Conservation (phyloP, 2,888 invertebrate genomes). For the Caenorhabditis becei region DNA sequence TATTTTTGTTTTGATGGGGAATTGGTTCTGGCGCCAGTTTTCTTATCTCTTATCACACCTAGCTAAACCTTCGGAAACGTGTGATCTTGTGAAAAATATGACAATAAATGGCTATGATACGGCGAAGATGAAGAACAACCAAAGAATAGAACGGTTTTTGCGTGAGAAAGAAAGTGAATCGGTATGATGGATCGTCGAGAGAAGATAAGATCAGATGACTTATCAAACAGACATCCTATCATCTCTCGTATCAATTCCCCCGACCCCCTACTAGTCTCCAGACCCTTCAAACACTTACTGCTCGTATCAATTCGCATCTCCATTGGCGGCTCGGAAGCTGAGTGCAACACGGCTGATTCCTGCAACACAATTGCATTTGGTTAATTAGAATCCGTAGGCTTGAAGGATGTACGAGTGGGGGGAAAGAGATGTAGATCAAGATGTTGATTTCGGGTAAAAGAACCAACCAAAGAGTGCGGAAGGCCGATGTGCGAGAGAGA, state of each 20-base stretch:
- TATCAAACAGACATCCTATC: slow-evolving; percentile 21
- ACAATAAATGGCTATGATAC: slow-evolving; percentile 6
- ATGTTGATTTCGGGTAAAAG: slow-evolving; percentile 16
- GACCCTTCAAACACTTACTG: slow-evolving; percentile 84
- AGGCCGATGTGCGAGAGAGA: slow-evolving; percentile 53
- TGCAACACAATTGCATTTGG: slow-evolving; percentile 85
- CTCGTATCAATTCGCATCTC: slow-evolving; percentile 87
- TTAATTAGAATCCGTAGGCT: slow-evolving; percentile 46
- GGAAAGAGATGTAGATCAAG: slow-evolving; percentile 8
- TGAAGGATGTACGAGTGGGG: neutral
- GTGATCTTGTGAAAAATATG: slow-evolving; percentile 31
- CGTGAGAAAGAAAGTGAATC: slow-evolving; percentile 36
- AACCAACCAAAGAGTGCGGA: slow-evolving; percentile 54
- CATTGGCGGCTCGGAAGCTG: slow-evolving; percentile 54
- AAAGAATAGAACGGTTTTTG: slow-evolving; percentile 57
- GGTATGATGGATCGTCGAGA: slow-evolving; percentile 23
- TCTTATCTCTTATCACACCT: neutral
- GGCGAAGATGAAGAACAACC: slow-evolving; percentile 39
- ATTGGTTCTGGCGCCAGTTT: neutral
- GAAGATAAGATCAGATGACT: slow-evolving; percentile 38
- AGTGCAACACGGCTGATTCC: slow-evolving; percentile 82
- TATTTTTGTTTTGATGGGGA: neutral
- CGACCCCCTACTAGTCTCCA: neutral
- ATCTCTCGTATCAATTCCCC: slow-evolving; percentile 16
- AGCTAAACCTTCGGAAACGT: slow-evolving; percentile 27